phyloP scores from a whole-genome alignment of 2,113 vertebrate genomes.

The Nerophis lumbriciformis region DNA sequence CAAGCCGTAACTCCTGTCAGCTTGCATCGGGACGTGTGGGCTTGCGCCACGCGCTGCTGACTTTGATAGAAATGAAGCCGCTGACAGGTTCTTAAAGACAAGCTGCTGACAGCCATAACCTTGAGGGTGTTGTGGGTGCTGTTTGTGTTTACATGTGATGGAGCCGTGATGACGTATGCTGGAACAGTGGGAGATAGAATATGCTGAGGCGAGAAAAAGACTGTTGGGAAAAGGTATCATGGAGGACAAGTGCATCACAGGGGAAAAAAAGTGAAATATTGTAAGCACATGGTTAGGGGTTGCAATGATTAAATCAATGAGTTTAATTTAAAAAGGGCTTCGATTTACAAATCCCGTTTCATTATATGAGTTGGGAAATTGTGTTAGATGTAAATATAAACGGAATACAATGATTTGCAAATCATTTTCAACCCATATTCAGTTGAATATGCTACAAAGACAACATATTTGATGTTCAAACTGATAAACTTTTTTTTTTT shows the following conservation, averaged over 20 bases:
- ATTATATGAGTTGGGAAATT: too few relatives aligned
- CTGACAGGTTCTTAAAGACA: constrained; percentile 70
- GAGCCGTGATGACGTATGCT: constrained; percentile 31
- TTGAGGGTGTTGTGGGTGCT: constrained; percentile 48
- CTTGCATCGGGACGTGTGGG: constrained; percentile 18
- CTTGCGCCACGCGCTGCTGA: constrained; percentile 40
- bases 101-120: constrained; percentile 63
- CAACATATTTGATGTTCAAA: too few relatives aligned
- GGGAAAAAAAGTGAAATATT: neutral
- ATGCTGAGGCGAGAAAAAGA: constrained; percentile 32
- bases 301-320: neutral
- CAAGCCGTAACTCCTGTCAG: constrained; percentile 54
- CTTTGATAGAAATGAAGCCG: constrained; percentile 65
- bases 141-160: constrained; percentile 33
- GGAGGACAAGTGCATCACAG: neutral
- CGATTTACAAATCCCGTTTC: too few relatives aligned
- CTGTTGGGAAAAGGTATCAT: neutral
- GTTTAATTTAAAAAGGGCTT: too few relatives aligned
- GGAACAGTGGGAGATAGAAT: constrained; percentile 18
- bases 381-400: too few relatives aligned
- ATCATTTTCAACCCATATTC: too few relatives aligned
- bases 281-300: too few relatives aligned
- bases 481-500: too few relatives aligned
- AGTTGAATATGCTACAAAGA: too few relatives aligned
- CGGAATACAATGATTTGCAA: too few relatives aligned